Percentiles rank a stretch among this genome's conserved stretches.
Conservation (phyloP, 2,888 invertebrate species). For the Drosophila nr. medialis region DNA sequence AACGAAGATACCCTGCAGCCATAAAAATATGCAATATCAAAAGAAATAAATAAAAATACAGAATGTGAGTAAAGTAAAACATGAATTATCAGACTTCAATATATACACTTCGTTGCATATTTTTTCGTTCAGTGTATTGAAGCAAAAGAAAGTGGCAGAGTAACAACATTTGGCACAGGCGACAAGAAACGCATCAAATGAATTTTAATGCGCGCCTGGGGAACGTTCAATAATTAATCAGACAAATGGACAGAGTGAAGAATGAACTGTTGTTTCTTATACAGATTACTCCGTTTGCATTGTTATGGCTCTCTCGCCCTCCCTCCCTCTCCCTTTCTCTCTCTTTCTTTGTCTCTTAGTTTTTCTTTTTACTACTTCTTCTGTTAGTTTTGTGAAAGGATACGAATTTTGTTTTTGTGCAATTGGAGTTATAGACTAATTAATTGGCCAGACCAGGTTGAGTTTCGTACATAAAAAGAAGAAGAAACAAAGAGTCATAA, state of each 20-base stretch:
- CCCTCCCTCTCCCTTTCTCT: background rate
- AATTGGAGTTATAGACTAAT: conserved; percentile 7
- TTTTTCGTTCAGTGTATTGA: conserved; percentile 12
- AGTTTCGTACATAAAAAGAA: background rate
- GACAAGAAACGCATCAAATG: conserved; percentile 73
- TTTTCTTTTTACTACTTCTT: background rate
- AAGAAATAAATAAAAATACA: background rate
- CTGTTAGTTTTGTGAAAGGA: background rate
- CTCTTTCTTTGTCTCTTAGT: background rate
- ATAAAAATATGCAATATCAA: background rate
- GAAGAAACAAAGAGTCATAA: background rate
- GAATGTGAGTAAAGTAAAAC: background rate
- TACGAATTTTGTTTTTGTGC: background rate
- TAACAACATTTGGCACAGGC: conserved; percentile 55
- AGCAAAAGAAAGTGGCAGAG: conserved; percentile 19
- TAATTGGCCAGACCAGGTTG: background rate
- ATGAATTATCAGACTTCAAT: background rate
- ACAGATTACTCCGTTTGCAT: conserved; percentile 8
- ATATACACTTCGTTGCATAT: background rate
- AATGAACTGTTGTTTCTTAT: conserved; percentile 21
- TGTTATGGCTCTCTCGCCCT: background rate
- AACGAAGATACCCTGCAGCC: conserved; percentile 1
- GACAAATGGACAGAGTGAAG: conserved; percentile 52
- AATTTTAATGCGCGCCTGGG: conserved; percentile 69
- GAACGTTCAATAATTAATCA: conserved; percentile 68